Evolutionary conservation across 2,888 invertebrate genomes (phyloP).

Genomic region (Charanyca ferruginea): DNA sequence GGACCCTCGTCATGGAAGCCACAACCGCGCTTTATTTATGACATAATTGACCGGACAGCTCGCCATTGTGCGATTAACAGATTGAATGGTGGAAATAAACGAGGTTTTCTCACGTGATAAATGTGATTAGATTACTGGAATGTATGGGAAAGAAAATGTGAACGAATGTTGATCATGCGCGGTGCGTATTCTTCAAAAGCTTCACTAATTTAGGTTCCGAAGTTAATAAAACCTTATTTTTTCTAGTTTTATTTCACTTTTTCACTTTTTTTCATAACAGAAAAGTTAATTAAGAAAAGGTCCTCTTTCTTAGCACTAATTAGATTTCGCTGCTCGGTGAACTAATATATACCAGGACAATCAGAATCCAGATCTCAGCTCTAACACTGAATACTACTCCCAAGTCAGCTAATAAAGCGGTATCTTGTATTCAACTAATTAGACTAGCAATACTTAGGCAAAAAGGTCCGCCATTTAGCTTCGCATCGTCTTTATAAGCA

Average conservation of each 20-base stretch:
- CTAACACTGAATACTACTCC: background rate
- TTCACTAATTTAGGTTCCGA: background rate
- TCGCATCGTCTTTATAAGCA: conserved; percentile 1
- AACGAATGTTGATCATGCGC: background rate
- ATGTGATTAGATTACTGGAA: background rate
- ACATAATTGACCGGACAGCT: conserved; percentile 21
- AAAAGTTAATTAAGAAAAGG: conserved; percentile 2
- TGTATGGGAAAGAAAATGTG: background rate
- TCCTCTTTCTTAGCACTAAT: background rate
- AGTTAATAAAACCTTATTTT: background rate
- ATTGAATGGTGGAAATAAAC: conserved; percentile 32
- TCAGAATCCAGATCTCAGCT: background rate
- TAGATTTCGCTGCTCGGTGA: background rate
- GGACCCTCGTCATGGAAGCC: conserved; percentile 33
- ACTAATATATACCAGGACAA: background rate
- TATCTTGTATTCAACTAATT: conserved; percentile 1
- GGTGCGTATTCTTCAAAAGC: background rate
- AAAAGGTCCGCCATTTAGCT: background rate
- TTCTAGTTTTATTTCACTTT: background rate
- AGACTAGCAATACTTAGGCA: background rate
- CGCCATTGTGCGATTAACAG: background rate
- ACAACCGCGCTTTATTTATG: conserved; percentile 20
- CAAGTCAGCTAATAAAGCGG: background rate
- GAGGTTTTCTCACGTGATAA: background rate
- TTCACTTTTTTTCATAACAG: background rate